phyloP scores from a whole-genome alignment of 1,140 invertebrate genomes.

The Cataglyphis hispanica region DNA sequence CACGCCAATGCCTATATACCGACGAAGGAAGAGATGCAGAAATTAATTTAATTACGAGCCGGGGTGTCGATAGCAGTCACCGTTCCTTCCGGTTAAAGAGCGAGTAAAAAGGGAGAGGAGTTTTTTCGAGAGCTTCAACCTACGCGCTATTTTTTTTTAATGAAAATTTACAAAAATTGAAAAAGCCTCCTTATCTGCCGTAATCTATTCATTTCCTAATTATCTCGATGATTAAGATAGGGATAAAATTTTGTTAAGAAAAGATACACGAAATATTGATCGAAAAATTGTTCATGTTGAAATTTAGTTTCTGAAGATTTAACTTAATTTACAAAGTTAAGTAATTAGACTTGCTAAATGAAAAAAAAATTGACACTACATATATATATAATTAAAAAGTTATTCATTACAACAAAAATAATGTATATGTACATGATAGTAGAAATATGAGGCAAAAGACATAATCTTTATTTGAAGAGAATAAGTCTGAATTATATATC shows the following conservation, averaged over 20 bases:
- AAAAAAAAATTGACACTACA: not conserved
- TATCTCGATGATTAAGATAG: not conserved
- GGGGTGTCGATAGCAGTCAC: constrained; percentile 69
- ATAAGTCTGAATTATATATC: not conserved
- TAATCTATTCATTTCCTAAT: not conserved
- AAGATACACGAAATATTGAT: not conserved
- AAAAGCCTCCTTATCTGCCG: no score
- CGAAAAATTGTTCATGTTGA: not conserved
- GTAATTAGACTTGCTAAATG: not conserved
- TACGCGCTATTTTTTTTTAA: not conserved
- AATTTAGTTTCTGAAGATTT: not conserved
- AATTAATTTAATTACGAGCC: constrained; percentile 74
- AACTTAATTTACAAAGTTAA: not conserved
- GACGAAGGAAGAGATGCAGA: constrained; percentile 61
- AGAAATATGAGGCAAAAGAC: not conserved
- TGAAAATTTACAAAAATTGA: not conserved
- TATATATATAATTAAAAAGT: not conserved
- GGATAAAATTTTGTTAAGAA: not conserved
- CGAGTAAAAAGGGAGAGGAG: constrained; percentile 9
- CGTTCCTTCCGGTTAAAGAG: constrained; percentile 52
- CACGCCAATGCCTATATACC: constrained; percentile 67
- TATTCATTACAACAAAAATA: not conserved
- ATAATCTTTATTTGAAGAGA: not conserved
- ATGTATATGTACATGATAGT: not conserved
- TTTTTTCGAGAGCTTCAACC: constrained; percentile 24